Percentiles rank a stretch among this genome's conserved stretches.
Evolutionary conservation across 2,888 invertebrate species (phyloP).

Genomic region (Melieria omissa): DNA sequence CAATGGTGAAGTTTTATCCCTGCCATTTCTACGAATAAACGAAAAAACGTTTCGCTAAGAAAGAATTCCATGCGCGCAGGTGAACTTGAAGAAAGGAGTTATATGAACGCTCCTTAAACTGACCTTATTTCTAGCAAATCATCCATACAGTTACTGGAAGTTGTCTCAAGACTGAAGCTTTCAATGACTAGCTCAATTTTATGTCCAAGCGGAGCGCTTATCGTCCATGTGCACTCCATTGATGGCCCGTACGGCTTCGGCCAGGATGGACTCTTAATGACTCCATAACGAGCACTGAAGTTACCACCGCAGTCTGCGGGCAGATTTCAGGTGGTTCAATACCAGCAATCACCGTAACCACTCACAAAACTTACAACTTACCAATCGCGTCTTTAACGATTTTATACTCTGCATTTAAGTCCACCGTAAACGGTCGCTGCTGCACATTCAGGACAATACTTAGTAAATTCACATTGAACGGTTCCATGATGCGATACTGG

Average conservation of each 20-base stretch:
- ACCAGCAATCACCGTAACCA: background rate
- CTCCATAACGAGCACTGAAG: constrained; percentile 74
- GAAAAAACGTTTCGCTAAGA: background rate
- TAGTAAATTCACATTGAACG: constrained; percentile 37
- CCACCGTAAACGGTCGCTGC: too few relatives aligned
- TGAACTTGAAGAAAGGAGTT: too few relatives aligned
- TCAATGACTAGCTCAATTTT: constrained; percentile 79
- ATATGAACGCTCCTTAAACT: background rate
- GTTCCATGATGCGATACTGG: constrained; percentile 27
- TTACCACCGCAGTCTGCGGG: constrained; percentile 78
- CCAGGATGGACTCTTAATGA: constrained; percentile 82
- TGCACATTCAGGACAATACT: constrained; percentile 41
- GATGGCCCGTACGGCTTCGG: constrained; percentile 77
- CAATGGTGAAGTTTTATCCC: constrained; percentile 76
- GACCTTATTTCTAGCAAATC: constrained; percentile 82
- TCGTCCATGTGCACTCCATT: constrained; percentile 82
- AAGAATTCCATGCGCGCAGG: background rate
- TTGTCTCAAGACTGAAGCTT: constrained; percentile 74
- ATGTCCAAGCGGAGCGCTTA: constrained; percentile 77
- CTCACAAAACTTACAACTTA: background rate
- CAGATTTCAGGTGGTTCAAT: background rate
- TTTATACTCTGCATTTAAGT: background rate
- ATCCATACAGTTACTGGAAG: constrained; percentile 69
- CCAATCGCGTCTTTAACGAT: background rate
- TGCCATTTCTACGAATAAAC: constrained; percentile 77